Evolutionary conservation across 2,888 invertebrate genomes (phyloP), one percentile per base, ranked within the genome.

Genomic region (Synergus laeviventris): DNA sequence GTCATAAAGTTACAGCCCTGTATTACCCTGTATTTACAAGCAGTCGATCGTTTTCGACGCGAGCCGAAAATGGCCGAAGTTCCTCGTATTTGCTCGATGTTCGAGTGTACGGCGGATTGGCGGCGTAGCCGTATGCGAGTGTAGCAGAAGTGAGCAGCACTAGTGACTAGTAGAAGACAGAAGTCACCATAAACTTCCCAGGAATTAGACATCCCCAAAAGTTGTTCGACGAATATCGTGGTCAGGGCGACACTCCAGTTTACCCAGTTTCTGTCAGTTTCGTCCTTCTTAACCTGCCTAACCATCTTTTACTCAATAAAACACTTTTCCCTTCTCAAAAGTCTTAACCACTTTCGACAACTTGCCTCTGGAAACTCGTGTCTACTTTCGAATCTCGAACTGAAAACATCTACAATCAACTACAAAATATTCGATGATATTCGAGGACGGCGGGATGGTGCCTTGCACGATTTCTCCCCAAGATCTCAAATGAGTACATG

Each of bases 161-260:
- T 12, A 16, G 31, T 8, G 11, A 31, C 60, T n/a, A 18, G 56
- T 16, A 56, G 56, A 56, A 56, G 21, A 8, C 5, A 59, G 21
- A 24, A 59, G 38, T 14, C 8, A 9, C 36, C 61, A n/a, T 36
- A 61, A 61, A 61, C 61, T 62, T n/a, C 11, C 38, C 62, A 62
- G 59, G 59, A 59, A 2, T 59, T 24, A 21, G 36, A 38, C 61
- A 70, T 70, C n/a, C 31, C 14, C 21, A 24, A 45, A 45, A 66
- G 5, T 66, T 24, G 14, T 66, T 45, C 42, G 21, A 64, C 21
- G 42, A 64, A 42, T 64, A 64, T 66, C 24, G 42, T 66, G 45
- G 16, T 45, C 42, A 66, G 38, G 24, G 11, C 21, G 59, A 24
- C 21, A 49, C 1, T 49, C 45, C 12, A 24, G 14, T 62, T 3